A percentile compares a stretch with the other conserved stretches of the same genome.
These are phyloP conservation scores for Hydrotaea cyrtoneurina DNA, from an alignment of 2,888 invertebrate species.

Conservation along the genomic window DNA sequence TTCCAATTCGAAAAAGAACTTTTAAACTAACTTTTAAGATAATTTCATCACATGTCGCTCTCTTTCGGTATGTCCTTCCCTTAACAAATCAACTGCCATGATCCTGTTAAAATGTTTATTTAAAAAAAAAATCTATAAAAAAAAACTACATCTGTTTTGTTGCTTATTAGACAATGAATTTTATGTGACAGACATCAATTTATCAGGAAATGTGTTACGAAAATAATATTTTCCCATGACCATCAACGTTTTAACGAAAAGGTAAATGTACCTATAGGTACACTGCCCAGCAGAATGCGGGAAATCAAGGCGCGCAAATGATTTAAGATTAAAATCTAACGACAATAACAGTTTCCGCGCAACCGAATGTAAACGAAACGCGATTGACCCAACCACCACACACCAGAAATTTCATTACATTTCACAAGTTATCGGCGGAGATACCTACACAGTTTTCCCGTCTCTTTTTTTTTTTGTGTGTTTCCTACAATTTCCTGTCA, in stretches of 20 bases:
- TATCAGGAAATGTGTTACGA: constrained; percentile 46
- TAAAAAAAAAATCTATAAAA: neutral
- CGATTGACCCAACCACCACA: constrained; percentile 48
- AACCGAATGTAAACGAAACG: constrained; percentile 38
- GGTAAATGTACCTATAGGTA: neutral
- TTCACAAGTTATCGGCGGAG: neutral
- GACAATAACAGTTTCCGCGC: constrained; percentile 56
- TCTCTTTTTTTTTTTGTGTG: too few relatives aligned
- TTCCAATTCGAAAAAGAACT: too few relatives aligned
- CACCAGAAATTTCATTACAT: constrained; percentile 24
- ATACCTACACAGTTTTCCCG: neutral
- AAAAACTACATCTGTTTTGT: too few relatives aligned
- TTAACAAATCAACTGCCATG: too few relatives aligned
- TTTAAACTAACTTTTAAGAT: too few relatives aligned
- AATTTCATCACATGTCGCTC: too few relatives aligned
- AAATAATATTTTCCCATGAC: constrained; percentile 60
- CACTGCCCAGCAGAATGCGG: too few relatives aligned
- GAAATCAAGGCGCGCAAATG: constrained; percentile 56
- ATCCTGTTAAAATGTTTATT: too few relatives aligned
- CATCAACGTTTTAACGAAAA: constrained; percentile 29
- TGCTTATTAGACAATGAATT: neutral
- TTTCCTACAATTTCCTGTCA: constrained; percentile 14
- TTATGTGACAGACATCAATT: neutral
- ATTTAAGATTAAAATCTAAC: constrained; percentile 63
- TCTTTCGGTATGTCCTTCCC: too few relatives aligned